These are phyloP conservation scores for Callinectes sapidus DNA, from an alignment of 2,888 invertebrate species.

Conservation along the genomic window DNA sequence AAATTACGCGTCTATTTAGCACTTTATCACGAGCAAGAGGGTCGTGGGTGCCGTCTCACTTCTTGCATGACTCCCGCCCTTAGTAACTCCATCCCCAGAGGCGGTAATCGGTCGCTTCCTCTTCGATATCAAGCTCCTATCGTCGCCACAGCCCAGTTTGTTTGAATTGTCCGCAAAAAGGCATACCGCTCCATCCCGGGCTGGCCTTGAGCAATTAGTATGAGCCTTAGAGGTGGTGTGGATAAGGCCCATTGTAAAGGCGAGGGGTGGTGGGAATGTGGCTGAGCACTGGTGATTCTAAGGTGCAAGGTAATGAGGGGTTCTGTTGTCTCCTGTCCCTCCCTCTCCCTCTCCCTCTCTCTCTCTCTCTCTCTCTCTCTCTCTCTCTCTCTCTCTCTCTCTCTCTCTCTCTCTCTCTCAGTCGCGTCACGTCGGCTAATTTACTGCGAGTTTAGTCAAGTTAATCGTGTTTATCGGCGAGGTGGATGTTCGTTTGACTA, in stretches of 20 bases:
- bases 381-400: neutral
- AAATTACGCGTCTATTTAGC: slow-evolving; percentile 65
- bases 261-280: neutral
- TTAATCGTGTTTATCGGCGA: slow-evolving; percentile 17
- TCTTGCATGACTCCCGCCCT: neutral
- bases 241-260: neutral
- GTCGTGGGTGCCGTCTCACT: neutral
- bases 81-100: neutral
- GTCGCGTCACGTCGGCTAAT: slow-evolving; percentile 9
- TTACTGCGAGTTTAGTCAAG: slow-evolving; percentile 29
- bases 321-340: slow-evolving; percentile 41
- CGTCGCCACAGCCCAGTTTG: slow-evolving; percentile 41
- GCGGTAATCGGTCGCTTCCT: neutral
- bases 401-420: neutral
- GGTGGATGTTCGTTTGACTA: slow-evolving; percentile 34
- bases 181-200: slow-evolving; percentile 23
- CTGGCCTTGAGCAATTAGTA: neutral
- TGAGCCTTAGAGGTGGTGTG: neutral
- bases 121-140: neutral
- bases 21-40: slow-evolving; percentile 29
- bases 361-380: slow-evolving; percentile 8
- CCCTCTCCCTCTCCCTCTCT: neutral
- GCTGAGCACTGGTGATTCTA: neutral
- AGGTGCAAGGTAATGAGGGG: slow-evolving; percentile 56
- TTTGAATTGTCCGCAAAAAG: slow-evolving; percentile 56